These are phyloP conservation scores for Rhegmatorhina hoffmannsi DNA, from an alignment of 2,113 vertebrate genomes.

Conservation along the genomic window DNA sequence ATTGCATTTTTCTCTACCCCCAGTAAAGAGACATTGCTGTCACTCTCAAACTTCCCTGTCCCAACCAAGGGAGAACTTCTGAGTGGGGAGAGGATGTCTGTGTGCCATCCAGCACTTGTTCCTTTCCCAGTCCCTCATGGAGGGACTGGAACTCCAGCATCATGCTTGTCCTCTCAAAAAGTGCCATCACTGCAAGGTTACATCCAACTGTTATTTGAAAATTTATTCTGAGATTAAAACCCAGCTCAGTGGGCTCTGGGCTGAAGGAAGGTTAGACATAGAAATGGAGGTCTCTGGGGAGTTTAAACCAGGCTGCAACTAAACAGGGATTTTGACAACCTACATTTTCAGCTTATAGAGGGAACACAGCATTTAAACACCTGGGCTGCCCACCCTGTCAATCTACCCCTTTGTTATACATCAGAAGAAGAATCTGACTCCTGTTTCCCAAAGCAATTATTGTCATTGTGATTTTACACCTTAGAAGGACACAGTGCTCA, in stretches of 20 bases:
- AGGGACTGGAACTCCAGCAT: background rate
- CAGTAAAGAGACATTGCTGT: background rate
- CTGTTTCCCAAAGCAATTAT: background rate
- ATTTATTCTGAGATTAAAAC: background rate
- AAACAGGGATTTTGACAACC: background rate
- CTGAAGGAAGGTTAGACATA: background rate
- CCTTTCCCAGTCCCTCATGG: background rate
- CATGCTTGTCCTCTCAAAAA: background rate
- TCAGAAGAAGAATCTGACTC: background rate
- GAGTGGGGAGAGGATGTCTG: background rate
- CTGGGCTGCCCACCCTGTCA: background rate
- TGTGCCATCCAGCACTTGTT: background rate
- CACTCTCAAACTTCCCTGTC: background rate
- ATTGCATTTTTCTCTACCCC: background rate
- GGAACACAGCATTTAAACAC: background rate
- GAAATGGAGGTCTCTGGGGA: background rate
- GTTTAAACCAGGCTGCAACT: background rate
- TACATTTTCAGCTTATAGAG: background rate
- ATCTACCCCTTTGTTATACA: background rate
- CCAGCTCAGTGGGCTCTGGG: background rate
- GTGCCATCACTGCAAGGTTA: background rate
- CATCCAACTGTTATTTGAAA: background rate
- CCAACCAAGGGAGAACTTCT: background rate
- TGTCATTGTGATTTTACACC: background rate
- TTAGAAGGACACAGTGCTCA: background rate